These are phyloP conservation scores for Panthera uncia DNA, from an alignment of 2,113 vertebrate genomes.

Conservation along the genomic window DNA sequence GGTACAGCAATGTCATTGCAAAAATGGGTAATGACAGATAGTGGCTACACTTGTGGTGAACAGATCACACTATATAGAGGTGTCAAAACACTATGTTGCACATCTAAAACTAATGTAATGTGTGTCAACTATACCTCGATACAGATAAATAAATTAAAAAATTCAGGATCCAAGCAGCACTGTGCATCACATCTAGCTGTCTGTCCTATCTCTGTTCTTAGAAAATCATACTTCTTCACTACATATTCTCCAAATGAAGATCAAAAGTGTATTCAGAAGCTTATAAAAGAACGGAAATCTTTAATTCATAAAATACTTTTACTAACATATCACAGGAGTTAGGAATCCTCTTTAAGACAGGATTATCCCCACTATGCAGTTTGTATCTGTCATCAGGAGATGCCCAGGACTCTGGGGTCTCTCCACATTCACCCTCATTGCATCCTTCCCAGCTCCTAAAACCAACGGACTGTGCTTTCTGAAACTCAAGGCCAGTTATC, in stretches of 20 bases:
- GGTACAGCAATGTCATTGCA: neutral
- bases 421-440: neutral
- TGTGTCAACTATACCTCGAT: neutral
- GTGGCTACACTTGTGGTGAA: neutral
- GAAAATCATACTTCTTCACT: neutral
- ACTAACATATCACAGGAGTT: neutral
- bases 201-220: neutral
- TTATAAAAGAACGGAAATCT: neutral
- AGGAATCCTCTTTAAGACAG: neutral
- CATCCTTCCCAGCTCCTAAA: neutral
- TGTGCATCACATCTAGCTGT: neutral
- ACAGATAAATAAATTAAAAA: neutral
- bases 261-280: neutral
- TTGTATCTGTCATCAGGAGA: neutral
- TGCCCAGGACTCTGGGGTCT: neutral
- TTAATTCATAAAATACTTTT: neutral
- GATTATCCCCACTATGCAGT: neutral
- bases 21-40: neutral
- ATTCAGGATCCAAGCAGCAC: neutral
- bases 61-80: neutral
- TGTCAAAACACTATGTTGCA: neutral
- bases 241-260: conserved; percentile 22
- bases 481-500: neutral
- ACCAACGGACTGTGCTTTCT: neutral
- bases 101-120: neutral